Evolutionary conservation across 2,888 invertebrate genomes (phyloP).

Genomic region (Ischnura elegans): DNA sequence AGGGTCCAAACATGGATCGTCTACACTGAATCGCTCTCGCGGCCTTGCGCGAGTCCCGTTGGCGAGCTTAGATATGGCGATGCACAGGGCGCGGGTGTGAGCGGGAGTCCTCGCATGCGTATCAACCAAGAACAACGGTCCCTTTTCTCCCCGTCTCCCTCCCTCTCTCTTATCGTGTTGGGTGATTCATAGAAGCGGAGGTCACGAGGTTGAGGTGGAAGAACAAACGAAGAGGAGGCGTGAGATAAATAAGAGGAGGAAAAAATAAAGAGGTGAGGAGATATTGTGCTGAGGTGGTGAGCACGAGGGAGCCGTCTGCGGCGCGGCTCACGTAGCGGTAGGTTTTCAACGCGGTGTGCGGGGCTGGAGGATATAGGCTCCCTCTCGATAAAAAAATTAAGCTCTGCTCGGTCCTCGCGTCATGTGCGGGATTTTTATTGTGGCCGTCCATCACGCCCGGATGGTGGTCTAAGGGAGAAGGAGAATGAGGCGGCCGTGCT

Average conservation of each 20-base stretch:
- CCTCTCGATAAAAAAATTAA: not conserved
- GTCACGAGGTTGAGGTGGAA: conserved; percentile 17
- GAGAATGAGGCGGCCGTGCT: conserved; percentile 31
- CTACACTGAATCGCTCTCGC: conserved; percentile 56
- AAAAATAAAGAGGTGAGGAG: not conserved
- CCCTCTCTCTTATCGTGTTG: not conserved
- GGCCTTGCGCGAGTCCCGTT: conserved; percentile 53
- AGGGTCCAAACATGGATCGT: conserved; percentile 60
- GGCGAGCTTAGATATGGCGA: not conserved
- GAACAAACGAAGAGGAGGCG: not conserved
- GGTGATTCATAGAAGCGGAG: conserved; percentile 59
- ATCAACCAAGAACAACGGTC: conserved; percentile 61
- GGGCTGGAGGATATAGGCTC: not conserved
- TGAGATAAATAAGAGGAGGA: too few relatives aligned
- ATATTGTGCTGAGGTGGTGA: not conserved
- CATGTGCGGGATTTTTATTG: conserved; percentile 43
- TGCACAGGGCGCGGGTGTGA: not conserved
- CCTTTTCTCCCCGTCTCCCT: conserved; percentile 1
- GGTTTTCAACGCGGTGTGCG: too few relatives aligned
- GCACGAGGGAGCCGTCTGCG: not conserved
- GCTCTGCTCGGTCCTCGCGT: conserved; percentile 10
- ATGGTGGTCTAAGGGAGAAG: not conserved
- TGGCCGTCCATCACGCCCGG: conserved; percentile 59
- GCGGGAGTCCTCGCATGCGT: conserved; percentile 29
- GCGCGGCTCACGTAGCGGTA: conserved; percentile 22